Conservation (phyloP, 2,888 invertebrate species). For the Mycalesis mineus region DNA sequence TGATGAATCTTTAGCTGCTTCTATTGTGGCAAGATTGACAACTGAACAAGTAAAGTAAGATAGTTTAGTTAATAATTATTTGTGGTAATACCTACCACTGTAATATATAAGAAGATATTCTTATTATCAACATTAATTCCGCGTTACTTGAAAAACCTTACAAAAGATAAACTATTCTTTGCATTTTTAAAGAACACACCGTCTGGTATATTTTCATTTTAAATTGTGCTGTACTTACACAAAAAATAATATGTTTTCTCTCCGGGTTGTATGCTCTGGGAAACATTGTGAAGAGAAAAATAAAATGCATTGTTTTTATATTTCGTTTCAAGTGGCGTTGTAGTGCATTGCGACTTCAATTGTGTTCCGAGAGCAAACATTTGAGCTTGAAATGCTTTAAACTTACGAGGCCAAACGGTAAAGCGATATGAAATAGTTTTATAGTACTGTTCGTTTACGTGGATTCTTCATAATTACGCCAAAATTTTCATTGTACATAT, state of each 20-base stretch:
- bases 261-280: conserved; percentile 14
- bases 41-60: too few relatives aligned
- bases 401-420: background rate
- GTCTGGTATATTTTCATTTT: conserved; percentile 10
- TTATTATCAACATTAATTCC: background rate
- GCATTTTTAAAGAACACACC: conserved; percentile 5
- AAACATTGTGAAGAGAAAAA: conserved; percentile 26
- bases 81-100: too few relatives aligned
- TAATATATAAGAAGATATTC: too few relatives aligned
- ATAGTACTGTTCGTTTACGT: background rate
- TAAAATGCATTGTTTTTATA: conserved; percentile 21
- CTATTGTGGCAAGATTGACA: too few relatives aligned
- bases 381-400: conserved; percentile 19
- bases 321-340: conserved; percentile 20
- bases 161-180: conserved; percentile 1
- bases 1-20: too few relatives aligned
- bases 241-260: conserved; percentile 13
- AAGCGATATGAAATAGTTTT: background rate
- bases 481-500: too few relatives aligned
- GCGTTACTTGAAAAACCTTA: background rate
- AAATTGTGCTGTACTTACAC: conserved; percentile 9
- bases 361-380: conserved; percentile 16
- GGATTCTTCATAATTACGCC: too few relatives aligned
- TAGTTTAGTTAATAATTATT: too few relatives aligned
- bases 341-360: conserved; percentile 10